These are phyloP conservation scores for Aradophagus sp. DNA, from an alignment of 1,140 invertebrate genomes.

Conservation along the genomic window DNA sequence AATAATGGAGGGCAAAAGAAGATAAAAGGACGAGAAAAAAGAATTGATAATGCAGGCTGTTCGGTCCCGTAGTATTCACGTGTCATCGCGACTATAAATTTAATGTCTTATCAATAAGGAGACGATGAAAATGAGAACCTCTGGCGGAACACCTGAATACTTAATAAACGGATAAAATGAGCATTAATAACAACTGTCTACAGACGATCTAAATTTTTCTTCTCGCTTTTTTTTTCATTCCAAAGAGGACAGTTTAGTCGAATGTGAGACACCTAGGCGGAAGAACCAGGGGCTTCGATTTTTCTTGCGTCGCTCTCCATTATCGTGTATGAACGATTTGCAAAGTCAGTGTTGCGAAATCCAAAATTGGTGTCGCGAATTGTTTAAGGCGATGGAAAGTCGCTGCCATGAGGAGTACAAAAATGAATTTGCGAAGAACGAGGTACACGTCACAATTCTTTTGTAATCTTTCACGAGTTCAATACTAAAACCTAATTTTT, in stretches of 20 bases:
- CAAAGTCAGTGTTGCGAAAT: too few species aligned
- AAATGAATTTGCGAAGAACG: constrained; percentile 57
- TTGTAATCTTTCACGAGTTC: too few species aligned
- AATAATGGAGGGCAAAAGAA: constrained; percentile 3
- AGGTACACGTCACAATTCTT: constrained; percentile 57
- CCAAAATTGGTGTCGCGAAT: too few species aligned
- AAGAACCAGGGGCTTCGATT: constrained; percentile 43
- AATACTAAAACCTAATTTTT: constrained; percentile 15
- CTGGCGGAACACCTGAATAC: constrained; percentile 75
- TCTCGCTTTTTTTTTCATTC: too few species aligned
- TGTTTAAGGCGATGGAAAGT: constrained; percentile 50
- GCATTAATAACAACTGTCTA: constrained; percentile 74
- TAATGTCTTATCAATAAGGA: constrained; percentile 35
- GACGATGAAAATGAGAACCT: constrained; percentile 63
- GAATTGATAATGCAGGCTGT: background rate
- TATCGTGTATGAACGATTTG: too few species aligned
- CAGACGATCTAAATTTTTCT: constrained; percentile 72
- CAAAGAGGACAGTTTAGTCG: constrained; percentile 69
- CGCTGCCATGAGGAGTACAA: constrained; percentile 52
- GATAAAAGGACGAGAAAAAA: background rate
- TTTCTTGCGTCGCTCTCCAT: too few species aligned
- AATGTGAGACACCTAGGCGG: constrained; percentile 60
- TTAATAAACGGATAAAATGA: constrained; percentile 76
- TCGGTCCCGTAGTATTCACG: constrained; percentile 5
- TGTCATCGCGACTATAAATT: constrained; percentile 26